Percentiles rank a stretch among this genome's conserved stretches.
These are phyloP conservation scores for Philantomba maxwellii DNA, from an alignment of 2,113 vertebrate species.

Conservation along the genomic window DNA sequence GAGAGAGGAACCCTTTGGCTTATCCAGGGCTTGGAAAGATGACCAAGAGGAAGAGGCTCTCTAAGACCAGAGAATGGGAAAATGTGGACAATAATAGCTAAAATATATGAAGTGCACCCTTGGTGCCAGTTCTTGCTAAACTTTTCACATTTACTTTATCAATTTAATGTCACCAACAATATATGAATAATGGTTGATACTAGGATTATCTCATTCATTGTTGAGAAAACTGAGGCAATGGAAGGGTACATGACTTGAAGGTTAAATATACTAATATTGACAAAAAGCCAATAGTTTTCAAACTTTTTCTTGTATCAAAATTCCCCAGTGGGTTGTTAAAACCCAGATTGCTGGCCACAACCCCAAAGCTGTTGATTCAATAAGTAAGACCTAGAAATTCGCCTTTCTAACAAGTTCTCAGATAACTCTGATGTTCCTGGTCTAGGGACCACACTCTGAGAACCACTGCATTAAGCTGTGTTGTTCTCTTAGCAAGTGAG, in stretches of 20 bases:
- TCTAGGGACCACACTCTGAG: neutral
- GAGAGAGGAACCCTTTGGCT: neutral
- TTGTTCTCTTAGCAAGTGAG: neutral
- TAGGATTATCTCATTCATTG: neutral
- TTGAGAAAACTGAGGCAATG: neutral
- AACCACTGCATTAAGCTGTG: neutral
- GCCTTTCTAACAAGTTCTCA: neutral
- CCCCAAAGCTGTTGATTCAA: neutral
- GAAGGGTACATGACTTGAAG: neutral
- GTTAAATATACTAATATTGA: neutral
- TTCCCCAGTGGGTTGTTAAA: neutral
- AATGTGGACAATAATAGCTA: neutral
- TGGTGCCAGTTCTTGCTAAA: neutral
- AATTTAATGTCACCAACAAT: neutral
- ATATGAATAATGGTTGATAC: neutral
- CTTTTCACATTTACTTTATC: neutral
- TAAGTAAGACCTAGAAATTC: neutral
- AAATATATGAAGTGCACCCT: neutral
- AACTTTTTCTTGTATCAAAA: neutral
- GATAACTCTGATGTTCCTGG: neutral
- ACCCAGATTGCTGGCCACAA: neutral
- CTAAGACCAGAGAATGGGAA: neutral
- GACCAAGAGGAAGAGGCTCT: neutral
- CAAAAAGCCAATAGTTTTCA: neutral
- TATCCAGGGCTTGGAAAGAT: neutral